These are phyloP conservation scores for Acrossocheilus wenchowensis DNA, from an alignment of 2,797 vertebrate species.

Conservation along the genomic window DNA sequence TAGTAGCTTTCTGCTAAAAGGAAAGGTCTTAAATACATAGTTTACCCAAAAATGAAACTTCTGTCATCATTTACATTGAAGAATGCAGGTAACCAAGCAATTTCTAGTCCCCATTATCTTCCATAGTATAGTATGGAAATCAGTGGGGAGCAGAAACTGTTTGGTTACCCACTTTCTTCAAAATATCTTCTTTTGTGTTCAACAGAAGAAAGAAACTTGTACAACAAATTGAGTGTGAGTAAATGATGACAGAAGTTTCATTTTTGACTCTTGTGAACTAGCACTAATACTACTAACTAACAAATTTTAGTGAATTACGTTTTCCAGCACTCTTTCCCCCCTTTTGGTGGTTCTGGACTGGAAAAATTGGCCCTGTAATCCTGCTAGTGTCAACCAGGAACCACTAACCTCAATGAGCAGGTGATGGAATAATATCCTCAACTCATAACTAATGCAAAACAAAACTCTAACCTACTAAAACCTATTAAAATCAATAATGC, in stretches of 20 bases:
- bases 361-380: background rate
- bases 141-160: background rate
- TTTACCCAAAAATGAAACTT: background rate
- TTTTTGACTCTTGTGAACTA: background rate
- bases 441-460: background rate
- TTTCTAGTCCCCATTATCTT: background rate
- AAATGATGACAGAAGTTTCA: background rate
- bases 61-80: background rate
- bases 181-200: background rate
- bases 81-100: background rate
- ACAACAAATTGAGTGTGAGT: background rate
- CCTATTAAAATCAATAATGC: background rate
- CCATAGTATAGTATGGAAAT: background rate
- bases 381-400: background rate
- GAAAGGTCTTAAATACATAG: conserved; percentile 10
- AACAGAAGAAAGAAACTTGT: background rate
- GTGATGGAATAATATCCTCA: conserved; percentile 1
- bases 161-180: background rate
- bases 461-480: background rate
- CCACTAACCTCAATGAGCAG: background rate
- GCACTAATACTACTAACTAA: too few relatives aligned
- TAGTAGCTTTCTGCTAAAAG: conserved; percentile 29
- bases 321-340: background rate
- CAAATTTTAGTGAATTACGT: background rate
- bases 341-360: background rate